Percentiles rank a stretch among this genome's conserved stretches.
These are phyloP conservation scores for Goniozus legneri DNA, from an alignment of 1,140 invertebrate genomes.

Conservation along the genomic window DNA sequence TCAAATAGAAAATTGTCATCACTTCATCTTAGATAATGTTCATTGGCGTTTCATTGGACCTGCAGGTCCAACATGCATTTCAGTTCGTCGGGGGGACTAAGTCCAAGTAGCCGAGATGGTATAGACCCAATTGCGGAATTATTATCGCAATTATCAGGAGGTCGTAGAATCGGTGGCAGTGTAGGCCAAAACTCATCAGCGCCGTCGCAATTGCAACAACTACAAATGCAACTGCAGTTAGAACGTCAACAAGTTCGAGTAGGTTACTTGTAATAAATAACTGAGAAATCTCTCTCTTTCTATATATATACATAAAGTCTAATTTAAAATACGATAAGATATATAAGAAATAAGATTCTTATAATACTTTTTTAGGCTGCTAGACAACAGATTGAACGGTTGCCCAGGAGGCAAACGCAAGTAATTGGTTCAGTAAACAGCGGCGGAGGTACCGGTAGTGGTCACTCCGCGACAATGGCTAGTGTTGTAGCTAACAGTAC, in stretches of 20 bases:
- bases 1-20: conserved; percentile 14
- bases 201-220: conserved; percentile 78
- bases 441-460: conserved; percentile 40
- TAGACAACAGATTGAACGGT: conserved; percentile 80
- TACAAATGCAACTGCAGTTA: conserved; percentile 86
- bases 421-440: conserved; percentile 46
- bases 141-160: conserved; percentile 86
- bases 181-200: conserved; percentile 60
- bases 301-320: no score
- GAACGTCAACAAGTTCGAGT: conserved; percentile 82
- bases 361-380: conserved; percentile 62
- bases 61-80: conserved; percentile 87
- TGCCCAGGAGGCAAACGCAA: conserved; percentile 73
- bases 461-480: conserved; percentile 47
- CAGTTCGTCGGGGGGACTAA: conserved; percentile 77
- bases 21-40: conserved; percentile 30
- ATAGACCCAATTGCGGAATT: conserved; percentile 92
- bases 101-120: conserved; percentile 82
- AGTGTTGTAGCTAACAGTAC: conserved; percentile 44
- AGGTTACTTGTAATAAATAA: conserved; percentile 31
- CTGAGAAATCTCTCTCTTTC: conserved; percentile 5
- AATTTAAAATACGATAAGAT: no score
- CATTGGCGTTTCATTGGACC: conserved; percentile 28
- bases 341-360: no score
- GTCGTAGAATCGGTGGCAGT: conserved; percentile 65